phyloP scores from a whole-genome alignment of 1,140 invertebrate genomes.

The Magallana gigas region DNA sequence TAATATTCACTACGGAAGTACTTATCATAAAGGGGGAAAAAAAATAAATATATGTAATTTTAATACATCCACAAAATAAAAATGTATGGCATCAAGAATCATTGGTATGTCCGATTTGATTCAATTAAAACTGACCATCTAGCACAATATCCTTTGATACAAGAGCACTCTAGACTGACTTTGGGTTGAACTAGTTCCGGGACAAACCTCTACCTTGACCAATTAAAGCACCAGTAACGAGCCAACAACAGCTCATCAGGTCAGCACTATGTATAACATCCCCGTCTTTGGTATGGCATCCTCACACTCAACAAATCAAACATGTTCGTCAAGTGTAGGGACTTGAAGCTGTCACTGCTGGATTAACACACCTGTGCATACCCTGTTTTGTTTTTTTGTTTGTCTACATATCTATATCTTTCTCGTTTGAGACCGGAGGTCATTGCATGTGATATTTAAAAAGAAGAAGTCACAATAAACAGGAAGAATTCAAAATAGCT shows the following conservation, averaged over 20 bases:
- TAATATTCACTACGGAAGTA: neutral
- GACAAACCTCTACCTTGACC: neutral
- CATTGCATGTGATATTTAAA: neutral
- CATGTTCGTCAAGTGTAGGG: neutral
- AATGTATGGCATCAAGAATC: slow-evolving; percentile 14
- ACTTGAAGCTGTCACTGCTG: neutral
- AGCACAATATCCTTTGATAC: neutral
- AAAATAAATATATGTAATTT: neutral
- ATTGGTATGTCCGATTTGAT: neutral
- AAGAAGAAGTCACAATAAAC: neutral
- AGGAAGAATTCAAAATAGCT: neutral
- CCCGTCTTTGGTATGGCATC: neutral
- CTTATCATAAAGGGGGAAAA: neutral
- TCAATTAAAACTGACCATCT: neutral
- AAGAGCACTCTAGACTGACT: neutral
- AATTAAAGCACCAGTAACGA: slow-evolving; percentile 5
- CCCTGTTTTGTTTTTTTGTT: neutral
- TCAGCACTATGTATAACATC: neutral
- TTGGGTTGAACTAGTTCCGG: neutral
- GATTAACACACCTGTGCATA: neutral
- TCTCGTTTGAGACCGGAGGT: neutral
- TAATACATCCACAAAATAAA: neutral
- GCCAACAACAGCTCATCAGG: neutral
- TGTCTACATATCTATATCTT: neutral
- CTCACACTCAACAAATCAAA: neutral